Evolutionary conservation across 1,140 invertebrate species (phyloP).

Genomic region (Microplitis demolitor): DNA sequence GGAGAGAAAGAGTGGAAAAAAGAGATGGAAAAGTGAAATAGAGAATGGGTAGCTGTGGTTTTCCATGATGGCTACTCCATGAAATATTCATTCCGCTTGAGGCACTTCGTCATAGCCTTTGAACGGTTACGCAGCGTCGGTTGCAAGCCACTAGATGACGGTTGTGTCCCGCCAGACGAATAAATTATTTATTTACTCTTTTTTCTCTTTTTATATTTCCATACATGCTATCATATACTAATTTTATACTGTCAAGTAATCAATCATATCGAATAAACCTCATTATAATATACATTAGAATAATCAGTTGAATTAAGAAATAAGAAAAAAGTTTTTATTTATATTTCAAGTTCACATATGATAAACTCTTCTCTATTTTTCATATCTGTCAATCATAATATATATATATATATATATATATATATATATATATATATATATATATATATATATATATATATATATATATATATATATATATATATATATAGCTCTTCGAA

Average conservation of each 20-base stretch:
- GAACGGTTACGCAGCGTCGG: constrained; percentile 18
- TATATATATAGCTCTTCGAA: too few relatives aligned
- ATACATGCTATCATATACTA: neutral
- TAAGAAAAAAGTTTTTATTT: too few relatives aligned
- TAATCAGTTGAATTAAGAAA: too few relatives aligned
- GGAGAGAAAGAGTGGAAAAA: constrained; percentile 3
- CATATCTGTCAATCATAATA: too few relatives aligned
- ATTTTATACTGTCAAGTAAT: neutral
- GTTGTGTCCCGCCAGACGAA: constrained; percentile 39
- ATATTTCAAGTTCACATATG: too few relatives aligned
- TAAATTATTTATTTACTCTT: constrained; percentile 47
- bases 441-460: too few relatives aligned
- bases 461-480: too few relatives aligned
- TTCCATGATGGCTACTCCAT: constrained; percentile 34
- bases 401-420: too few relatives aligned
- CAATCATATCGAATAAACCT: too few relatives aligned
- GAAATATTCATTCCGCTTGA: constrained; percentile 34
- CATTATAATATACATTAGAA: too few relatives aligned
- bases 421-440: too few relatives aligned
- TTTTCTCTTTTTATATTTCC: constrained; percentile 32
- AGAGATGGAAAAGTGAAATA: neutral
- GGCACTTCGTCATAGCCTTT: constrained; percentile 34
- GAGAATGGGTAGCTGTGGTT: constrained; percentile 22
- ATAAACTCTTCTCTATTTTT: too few relatives aligned
- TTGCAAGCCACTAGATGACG: constrained; percentile 1